Evolutionary conservation across 2,113 vertebrate genomes (phyloP).

Genomic region (Clarias gariepinus): DNA sequence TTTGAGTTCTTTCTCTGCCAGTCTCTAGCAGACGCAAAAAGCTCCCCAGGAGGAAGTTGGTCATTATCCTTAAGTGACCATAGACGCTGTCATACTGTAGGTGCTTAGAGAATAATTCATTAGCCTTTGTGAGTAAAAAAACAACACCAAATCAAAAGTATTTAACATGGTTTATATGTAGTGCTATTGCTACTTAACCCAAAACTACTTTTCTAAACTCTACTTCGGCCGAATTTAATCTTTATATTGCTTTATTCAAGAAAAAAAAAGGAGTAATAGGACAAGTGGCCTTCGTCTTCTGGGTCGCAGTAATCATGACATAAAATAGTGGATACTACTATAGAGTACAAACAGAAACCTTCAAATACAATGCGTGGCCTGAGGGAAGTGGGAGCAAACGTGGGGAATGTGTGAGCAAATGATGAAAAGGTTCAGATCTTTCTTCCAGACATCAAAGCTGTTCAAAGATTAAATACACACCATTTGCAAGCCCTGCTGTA

Average conservation of each 20-base stretch:
- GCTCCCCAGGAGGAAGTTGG: too few species aligned
- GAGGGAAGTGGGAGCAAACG: conserved; percentile 2
- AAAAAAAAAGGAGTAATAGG: background rate
- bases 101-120: too few species aligned
- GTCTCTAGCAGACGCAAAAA: too few species aligned
- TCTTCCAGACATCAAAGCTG: conserved; percentile 35
- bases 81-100: too few species aligned
- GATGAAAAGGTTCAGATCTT: conserved; percentile 39
- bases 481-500: conserved; percentile 26
- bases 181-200: background rate
- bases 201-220: background rate
- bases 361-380: conserved; percentile 3
- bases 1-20: too few species aligned
- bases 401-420: conserved; percentile 1
- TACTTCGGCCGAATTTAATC: background rate
- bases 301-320: background rate
- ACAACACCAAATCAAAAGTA: background rate
- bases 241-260: background rate
- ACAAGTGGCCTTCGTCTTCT: background rate
- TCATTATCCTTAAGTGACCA: too few species aligned
- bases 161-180: background rate
- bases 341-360: background rate
- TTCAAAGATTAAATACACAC: conserved; percentile 23
- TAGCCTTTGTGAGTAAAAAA: background rate
- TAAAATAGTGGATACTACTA: background rate